These are phyloP conservation scores for Coptotermes formosanus DNA, from an alignment of 1,140 invertebrate species.

Conservation along the genomic window DNA sequence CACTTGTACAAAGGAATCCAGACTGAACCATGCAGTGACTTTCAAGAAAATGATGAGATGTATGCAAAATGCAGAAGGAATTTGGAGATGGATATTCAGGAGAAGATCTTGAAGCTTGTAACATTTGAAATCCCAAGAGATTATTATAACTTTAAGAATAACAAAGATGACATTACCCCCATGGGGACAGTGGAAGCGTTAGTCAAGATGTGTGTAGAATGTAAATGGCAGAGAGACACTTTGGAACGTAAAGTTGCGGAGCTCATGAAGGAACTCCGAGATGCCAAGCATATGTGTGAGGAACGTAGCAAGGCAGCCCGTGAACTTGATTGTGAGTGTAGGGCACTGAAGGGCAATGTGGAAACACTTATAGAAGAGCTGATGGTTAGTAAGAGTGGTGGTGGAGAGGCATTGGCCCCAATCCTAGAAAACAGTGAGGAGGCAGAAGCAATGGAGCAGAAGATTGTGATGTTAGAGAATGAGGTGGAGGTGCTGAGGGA, in stretches of 20 bases:
- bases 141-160: not conserved
- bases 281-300: conserved; percentile 35
- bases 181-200: conserved; percentile 42
- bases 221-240: conserved; percentile 47
- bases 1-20: not conserved
- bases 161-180: not conserved
- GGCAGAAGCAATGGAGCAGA: conserved; percentile 26
- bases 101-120: conserved; percentile 1
- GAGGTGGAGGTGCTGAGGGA: conserved; percentile 29
- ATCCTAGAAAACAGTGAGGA: conserved; percentile 51
- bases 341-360: conserved; percentile 46
- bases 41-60: not conserved
- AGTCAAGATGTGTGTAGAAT: conserved; percentile 44
- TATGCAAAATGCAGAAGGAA: not conserved
- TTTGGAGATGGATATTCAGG: not conserved
- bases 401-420: conserved; percentile 46
- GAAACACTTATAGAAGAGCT: conserved; percentile 40
- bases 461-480: conserved; percentile 17
- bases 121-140: conserved; percentile 15
- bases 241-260: conserved; percentile 47
- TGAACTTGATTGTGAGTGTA: conserved; percentile 45
- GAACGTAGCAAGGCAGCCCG: conserved; percentile 36
- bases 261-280: conserved; percentile 44
- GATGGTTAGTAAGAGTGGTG: conserved; percentile 43
- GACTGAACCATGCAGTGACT: conserved; percentile 38